phyloP scores from a whole-genome alignment of 2,113 vertebrate species.

The Python bivittatus region DNA sequence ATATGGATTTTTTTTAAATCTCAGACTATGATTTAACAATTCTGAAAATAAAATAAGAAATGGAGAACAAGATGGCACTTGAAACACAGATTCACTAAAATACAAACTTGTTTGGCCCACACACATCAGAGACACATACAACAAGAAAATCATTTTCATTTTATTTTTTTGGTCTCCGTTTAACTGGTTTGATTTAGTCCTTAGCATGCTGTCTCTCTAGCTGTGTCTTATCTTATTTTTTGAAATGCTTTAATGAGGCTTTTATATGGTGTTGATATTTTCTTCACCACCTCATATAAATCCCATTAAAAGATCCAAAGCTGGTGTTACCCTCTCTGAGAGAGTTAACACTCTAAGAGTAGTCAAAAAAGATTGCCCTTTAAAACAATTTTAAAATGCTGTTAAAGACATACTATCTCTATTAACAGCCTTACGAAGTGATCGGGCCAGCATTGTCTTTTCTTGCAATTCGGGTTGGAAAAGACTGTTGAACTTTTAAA shows the following conservation, averaged over 20 bases:
- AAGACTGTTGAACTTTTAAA: neutral
- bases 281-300: constrained; percentile 28
- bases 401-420: constrained; percentile 3
- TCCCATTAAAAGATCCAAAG: constrained; percentile 11
- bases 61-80: neutral
- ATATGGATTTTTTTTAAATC: neutral
- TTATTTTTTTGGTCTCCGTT: neutral
- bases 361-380: constrained; percentile 8
- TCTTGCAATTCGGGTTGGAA: neutral
- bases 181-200: constrained; percentile 15
- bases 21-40: neutral
- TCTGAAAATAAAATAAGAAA: neutral
- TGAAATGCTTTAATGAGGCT: neutral
- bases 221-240: constrained; percentile 9
- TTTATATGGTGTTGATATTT: constrained; percentile 7
- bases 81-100: neutral
- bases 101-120: neutral
- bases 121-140: neutral
- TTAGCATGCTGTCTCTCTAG: neutral
- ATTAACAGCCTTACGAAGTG: neutral
- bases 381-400: constrained; percentile 32
- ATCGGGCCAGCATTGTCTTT: neutral
- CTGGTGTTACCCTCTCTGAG: neutral
- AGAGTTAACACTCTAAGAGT: constrained; percentile 13
- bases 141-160: neutral